These are phyloP conservation scores for Pilophorus perplexus DNA, from an alignment of 2,888 invertebrate species.

Conservation along the genomic window DNA sequence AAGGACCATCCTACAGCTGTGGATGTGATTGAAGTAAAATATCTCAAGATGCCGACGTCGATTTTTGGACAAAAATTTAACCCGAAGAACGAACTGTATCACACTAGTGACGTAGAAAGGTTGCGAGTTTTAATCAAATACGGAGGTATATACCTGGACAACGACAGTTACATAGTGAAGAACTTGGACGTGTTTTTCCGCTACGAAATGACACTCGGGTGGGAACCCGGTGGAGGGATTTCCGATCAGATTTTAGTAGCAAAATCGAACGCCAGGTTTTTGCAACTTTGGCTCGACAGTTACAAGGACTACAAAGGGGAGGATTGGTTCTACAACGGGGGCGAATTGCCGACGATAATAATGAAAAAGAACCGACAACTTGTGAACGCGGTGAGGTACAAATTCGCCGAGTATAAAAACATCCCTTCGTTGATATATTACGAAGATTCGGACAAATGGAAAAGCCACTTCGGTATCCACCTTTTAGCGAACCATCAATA, in stretches of 20 bases:
- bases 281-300: slow-evolving; percentile 50
- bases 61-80: slow-evolving; percentile 10
- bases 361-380: slow-evolving; percentile 51
- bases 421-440: slow-evolving; percentile 48
- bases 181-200: slow-evolving; percentile 50
- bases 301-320: slow-evolving; percentile 49
- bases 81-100: neutral
- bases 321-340: slow-evolving; percentile 54
- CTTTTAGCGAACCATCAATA: slow-evolving; percentile 51
- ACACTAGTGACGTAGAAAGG: slow-evolving; percentile 41
- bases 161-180: slow-evolving; percentile 50
- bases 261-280: slow-evolving; percentile 50
- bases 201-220: slow-evolving; percentile 51
- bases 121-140: slow-evolving; percentile 49
- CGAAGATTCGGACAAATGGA: slow-evolving; percentile 50
- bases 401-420: slow-evolving; percentile 52
- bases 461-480: slow-evolving; percentile 51
- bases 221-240: slow-evolving; percentile 47
- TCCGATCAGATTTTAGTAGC: slow-evolving; percentile 49
- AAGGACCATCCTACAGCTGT: slow-evolving; percentile 38
- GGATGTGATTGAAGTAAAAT: slow-evolving; percentile 29
- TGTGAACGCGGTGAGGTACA: slow-evolving; percentile 43
- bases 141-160: slow-evolving; percentile 52
- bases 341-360: slow-evolving; percentile 52
- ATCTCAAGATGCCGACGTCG: slow-evolving; percentile 17